These are phyloP conservation scores for Delichon dasypus DNA, from an alignment of 2,797 vertebrate genomes.

Conservation along the genomic window DNA sequence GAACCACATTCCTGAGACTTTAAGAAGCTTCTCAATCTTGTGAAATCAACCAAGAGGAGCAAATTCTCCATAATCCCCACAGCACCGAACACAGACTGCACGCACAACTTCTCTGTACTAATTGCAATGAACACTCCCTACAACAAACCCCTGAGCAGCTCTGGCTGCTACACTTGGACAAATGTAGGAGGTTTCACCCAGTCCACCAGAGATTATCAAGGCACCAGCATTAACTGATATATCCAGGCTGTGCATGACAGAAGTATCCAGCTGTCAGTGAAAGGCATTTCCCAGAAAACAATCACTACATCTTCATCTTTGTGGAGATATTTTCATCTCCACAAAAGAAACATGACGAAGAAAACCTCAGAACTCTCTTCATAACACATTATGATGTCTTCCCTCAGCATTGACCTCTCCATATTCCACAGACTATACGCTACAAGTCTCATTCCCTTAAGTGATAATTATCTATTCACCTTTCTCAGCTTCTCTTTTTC, in stretches of 20 bases:
- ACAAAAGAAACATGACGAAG: neutral
- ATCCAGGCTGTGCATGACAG: neutral
- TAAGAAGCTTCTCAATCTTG: neutral
- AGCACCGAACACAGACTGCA: neutral
- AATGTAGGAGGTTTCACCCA: neutral
- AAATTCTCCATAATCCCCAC: neutral
- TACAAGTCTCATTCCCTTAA: fast-evolving
- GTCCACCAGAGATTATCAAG: neutral
- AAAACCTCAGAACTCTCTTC: neutral
- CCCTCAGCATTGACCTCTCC: neutral
- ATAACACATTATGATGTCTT: neutral
- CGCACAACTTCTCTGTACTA: neutral
- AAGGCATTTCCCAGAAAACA: neutral
- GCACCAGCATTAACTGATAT: neutral
- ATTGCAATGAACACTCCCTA: neutral
- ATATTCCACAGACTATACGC: neutral
- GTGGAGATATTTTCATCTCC: neutral
- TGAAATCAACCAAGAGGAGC: neutral
- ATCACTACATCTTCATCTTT: neutral
- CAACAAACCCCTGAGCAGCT: neutral
- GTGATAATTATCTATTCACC: neutral
- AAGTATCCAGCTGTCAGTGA: neutral
- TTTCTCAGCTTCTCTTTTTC: neutral
- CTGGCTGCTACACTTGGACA: neutral
- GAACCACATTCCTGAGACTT: neutral